These are phyloP conservation scores for Microctenopoma lineatum DNA, from an alignment of 2,797 vertebrate genomes.

Conservation along the genomic window DNA sequence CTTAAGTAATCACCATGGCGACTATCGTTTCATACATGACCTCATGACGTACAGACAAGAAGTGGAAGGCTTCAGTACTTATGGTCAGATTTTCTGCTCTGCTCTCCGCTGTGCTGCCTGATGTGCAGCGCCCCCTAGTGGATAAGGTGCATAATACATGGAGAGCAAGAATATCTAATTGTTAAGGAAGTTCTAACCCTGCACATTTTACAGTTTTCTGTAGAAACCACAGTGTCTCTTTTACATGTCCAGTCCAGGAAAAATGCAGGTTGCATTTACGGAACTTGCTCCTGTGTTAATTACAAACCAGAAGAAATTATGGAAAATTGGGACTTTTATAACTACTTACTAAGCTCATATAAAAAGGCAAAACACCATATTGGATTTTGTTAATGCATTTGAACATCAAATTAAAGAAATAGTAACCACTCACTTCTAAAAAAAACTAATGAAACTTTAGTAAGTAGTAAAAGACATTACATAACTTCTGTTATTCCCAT, in stretches of 20 bases:
- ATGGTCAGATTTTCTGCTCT: too few relatives aligned
- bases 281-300: neutral
- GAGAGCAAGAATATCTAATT: neutral
- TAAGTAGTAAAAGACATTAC: too few relatives aligned
- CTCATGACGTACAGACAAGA: neutral
- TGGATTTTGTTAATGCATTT: too few relatives aligned
- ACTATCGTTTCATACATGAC: neutral
- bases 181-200: neutral
- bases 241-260: neutral
- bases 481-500: too few relatives aligned
- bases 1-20: neutral
- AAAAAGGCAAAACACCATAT: too few relatives aligned
- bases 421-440: too few relatives aligned
- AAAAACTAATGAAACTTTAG: too few relatives aligned
- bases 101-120: neutral
- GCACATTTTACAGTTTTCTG: neutral
- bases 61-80: neutral
- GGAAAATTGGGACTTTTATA: neutral
- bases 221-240: neutral
- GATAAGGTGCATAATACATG: neutral
- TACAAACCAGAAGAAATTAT: neutral
- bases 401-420: too few relatives aligned
- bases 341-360: too few relatives aligned
- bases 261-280: neutral
- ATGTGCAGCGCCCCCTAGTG: constrained; percentile 38